These are phyloP conservation scores for Orthosia gothica DNA, from an alignment of 2,888 invertebrate species.

Conservation along the genomic window DNA sequence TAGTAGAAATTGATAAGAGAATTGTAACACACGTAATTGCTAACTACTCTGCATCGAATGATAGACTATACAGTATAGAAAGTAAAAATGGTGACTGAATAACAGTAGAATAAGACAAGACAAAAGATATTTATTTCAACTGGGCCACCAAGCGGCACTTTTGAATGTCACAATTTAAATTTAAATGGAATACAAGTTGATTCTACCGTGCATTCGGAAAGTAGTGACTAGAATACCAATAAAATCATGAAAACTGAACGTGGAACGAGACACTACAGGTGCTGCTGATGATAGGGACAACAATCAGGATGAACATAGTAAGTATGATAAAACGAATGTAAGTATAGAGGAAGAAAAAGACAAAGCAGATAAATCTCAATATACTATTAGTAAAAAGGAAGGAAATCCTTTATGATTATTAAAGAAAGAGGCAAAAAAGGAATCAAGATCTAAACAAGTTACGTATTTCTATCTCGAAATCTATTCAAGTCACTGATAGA, in stretches of 20 bases:
- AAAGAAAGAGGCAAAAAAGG: constrained; percentile 1
- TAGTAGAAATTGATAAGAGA: constrained; percentile 2
- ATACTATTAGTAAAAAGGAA: no score
- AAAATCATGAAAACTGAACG: neutral
- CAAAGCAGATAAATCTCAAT: neutral
- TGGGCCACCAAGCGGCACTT: no score
- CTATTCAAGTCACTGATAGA: no score
- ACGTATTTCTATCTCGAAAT: no score
- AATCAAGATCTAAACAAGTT: neutral
- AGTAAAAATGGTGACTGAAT: neutral
- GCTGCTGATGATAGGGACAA: neutral
- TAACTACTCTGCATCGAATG: neutral
- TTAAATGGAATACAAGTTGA: no score
- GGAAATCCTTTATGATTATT: no score
- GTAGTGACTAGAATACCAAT: neutral
- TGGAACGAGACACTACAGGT: neutral
- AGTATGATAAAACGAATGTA: constrained; percentile 11
- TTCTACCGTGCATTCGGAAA: no score
- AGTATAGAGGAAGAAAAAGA: neutral
- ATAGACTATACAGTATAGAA: constrained; percentile 1
- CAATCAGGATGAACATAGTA: neutral
- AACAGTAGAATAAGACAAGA: neutral
- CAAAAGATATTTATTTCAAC: no score
- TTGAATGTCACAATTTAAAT: no score
- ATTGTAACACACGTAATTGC: constrained; percentile 9